phyloP scores from a whole-genome alignment of 2,113 vertebrate genomes.

The Pelobates fuscus region DNA sequence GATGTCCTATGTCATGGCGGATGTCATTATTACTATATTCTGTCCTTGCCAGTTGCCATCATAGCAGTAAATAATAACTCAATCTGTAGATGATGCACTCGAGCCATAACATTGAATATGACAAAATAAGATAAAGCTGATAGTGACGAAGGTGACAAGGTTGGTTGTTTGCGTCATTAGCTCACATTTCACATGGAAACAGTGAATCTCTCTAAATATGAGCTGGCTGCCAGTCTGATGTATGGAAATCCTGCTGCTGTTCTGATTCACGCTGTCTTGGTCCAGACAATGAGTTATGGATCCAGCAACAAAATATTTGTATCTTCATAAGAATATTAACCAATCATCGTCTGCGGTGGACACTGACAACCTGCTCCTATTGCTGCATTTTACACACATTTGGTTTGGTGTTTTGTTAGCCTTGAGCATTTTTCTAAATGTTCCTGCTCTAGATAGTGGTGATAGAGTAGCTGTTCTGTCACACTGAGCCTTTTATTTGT shows the following conservation, averaged over 20 bases:
- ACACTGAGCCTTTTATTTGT: too few relatives aligned
- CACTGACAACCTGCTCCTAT: too few relatives aligned
- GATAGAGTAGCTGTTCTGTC: too few relatives aligned
- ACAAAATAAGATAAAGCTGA: background rate
- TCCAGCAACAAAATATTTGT: background rate
- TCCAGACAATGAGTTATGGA: background rate
- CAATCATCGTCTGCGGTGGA: background rate
- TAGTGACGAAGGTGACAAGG: background rate
- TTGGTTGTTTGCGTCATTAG: conserved; percentile 2
- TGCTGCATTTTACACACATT: too few relatives aligned
- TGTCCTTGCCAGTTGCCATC: too few relatives aligned
- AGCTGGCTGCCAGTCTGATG: conserved; percentile 26
- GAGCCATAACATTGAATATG: background rate
- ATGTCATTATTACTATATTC: too few relatives aligned
- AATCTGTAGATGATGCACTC: too few relatives aligned
- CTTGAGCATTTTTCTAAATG: too few relatives aligned
- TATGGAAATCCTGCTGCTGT: background rate
- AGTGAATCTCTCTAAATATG: background rate
- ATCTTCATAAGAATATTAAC: background rate
- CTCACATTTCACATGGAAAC: background rate
- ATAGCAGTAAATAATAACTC: too few relatives aligned
- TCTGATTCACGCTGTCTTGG: conserved; percentile 3
- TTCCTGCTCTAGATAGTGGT: too few relatives aligned
- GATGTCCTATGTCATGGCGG: too few relatives aligned
- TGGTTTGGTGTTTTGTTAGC: too few relatives aligned